Conservation (phyloP, 1,140 invertebrate genomes). For the Teleogryllus occipitalis region DNA sequence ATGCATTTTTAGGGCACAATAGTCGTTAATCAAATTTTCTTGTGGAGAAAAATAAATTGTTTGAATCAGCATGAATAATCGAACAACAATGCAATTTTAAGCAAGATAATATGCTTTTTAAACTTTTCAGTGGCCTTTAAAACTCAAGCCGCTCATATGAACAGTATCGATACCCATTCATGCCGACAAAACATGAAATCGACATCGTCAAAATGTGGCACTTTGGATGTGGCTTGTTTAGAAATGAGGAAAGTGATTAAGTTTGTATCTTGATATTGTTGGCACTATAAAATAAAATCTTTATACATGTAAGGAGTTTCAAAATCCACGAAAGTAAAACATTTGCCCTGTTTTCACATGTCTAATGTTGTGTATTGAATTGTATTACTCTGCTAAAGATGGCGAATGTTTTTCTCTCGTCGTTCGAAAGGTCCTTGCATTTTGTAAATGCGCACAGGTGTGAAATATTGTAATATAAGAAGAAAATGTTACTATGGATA, state of each 20-base stretch:
- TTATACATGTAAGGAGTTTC: neutral
- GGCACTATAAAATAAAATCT: neutral
- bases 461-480: slow-evolving; percentile 1
- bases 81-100: no score
- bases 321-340: neutral
- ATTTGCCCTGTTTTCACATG: neutral
- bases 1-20: no score
- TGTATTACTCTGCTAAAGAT: neutral
- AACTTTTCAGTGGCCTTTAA: no score
- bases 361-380: neutral
- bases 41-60: no score
- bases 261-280: neutral
- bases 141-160: no score
- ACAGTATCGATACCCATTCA: no score
- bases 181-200: no score
- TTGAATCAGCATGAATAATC: no score
- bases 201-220: no score
- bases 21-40: no score
- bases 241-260: neutral
- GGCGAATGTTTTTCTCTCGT: neutral
- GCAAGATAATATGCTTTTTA: no score
- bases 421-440: neutral
- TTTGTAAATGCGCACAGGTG: neutral
- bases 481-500: neutral
- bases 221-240: no score